Evolutionary conservation across 2,113 vertebrate genomes (phyloP), one percentile per base, ranked within the genome.

Genomic region (Furnarius figulus): DNA sequence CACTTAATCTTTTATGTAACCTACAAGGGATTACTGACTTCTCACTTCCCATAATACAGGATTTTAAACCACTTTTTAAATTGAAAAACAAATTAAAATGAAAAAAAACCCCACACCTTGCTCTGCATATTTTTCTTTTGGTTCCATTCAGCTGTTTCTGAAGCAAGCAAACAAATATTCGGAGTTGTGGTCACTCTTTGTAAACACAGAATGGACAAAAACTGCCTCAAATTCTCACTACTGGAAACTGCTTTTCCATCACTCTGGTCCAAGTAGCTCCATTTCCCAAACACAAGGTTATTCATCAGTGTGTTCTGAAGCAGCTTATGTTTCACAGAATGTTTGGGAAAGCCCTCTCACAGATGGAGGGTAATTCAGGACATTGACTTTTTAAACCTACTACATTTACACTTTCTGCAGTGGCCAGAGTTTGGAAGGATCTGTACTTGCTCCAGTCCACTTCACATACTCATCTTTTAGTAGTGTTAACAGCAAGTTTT

Each of bases 1-100:
- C 66, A 23, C 82, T 91, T 97, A 96, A 83, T 76, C 90, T 91
- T 95, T 97, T 96, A 95, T 71, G 91, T 95, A 97, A 95, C 83
- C 89, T 74, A 12, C 3, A 0, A 66, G 63, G 59, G 95, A 95
- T 94, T 97, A 94, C 14, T 67, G 85, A 72, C 53, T 85, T 87
- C 72, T 70, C 39, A 21, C 78, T 85, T 67, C 28, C 63, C 49
- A 47, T 53, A 93, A 72, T 27, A 19, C 30, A 65, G 56, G 92
- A 65, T 93, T 90, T 7, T 77, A 68, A 86, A 11, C 15, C 10
- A 12, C 50, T 62, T 81, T 85, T 67, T 28, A 10, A 93, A 91
- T 82, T 37, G n/a, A 59, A 70, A 93, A 73, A 31, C 3, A 53
- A 61, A 63, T 7, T 3, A 6, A 42, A 19, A 35, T 8, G 10